phyloP scores from a whole-genome alignment of 1,140 invertebrate species.

The Gryllus bimaculatus region DNA sequence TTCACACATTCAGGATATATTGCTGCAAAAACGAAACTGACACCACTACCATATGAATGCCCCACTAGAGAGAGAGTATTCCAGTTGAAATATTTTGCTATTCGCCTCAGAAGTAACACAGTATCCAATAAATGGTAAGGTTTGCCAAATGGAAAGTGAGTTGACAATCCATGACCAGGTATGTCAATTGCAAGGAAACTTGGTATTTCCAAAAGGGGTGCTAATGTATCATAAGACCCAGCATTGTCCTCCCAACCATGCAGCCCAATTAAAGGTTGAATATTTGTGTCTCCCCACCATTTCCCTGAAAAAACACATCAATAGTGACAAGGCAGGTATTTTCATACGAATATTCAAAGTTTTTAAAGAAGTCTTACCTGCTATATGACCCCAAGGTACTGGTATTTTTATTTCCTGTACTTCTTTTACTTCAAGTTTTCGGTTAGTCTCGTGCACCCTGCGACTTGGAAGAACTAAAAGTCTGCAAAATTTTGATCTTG shows the following conservation, averaged over 20 bases:
- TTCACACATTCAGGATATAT: constrained; percentile 63
- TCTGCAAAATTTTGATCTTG: too few relatives aligned
- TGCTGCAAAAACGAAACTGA: constrained; percentile 70
- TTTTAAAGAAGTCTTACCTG: constrained; percentile 19
- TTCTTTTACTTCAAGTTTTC: neutral
- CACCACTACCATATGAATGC: constrained; percentile 69
- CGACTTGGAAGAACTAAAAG: too few relatives aligned
- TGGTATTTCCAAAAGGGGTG: constrained; percentile 24
- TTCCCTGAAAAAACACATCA: constrained; percentile 22
- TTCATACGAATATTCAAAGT: neutral
- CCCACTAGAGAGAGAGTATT: constrained; percentile 59
- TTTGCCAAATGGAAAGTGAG: constrained; percentile 24
- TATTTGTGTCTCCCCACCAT: constrained; percentile 23
- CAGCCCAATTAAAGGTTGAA: constrained; percentile 24
- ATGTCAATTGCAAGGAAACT: constrained; percentile 26
- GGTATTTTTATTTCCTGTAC: constrained; percentile 15
- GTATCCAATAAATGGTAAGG: constrained; percentile 47
- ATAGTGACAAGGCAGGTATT: neutral
- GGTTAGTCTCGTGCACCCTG: neutral
- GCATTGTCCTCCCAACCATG: constrained; percentile 32
- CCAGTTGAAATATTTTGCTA: constrained; percentile 58
- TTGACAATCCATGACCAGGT: constrained; percentile 27
- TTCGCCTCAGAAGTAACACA: constrained; percentile 41
- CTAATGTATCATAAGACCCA: constrained; percentile 36
- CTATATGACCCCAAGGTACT: constrained; percentile 19